These are phyloP conservation scores for Epinotia demarniana DNA, from an alignment of 2,888 invertebrate genomes.

Conservation along the genomic window DNA sequence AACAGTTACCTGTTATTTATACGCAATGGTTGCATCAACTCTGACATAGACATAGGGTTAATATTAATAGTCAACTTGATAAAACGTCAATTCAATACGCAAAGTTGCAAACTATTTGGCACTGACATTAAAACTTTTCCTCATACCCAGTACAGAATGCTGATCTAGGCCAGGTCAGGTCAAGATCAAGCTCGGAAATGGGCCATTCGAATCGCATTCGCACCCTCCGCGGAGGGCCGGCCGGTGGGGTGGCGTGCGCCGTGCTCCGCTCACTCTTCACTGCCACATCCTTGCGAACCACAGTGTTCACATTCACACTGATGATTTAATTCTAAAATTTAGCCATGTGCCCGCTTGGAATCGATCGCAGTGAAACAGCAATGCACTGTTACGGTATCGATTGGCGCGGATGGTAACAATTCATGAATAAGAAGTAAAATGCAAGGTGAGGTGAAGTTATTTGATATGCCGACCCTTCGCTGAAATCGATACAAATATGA, in stretches of 20 bases:
- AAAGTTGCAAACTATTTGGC: constrained; percentile 1
- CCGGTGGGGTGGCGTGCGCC: constrained; percentile 39
- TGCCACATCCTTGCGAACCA: constrained; percentile 37
- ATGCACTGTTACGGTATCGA: constrained; percentile 23
- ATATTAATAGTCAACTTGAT: too few species aligned
- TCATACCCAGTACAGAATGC: constrained; percentile 46
- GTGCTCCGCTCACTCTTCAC: constrained; percentile 40
- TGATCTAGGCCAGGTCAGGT: constrained; percentile 58
- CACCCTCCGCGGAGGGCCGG: constrained; percentile 40
- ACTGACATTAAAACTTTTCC: constrained; percentile 28
- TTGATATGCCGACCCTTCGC: background rate
- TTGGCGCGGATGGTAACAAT: constrained; percentile 7
- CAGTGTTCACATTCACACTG: constrained; percentile 6
- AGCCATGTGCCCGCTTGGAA: constrained; percentile 18
- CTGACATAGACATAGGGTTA: too few species aligned
- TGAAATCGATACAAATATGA: constrained; percentile 25
- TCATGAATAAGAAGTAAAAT: constrained; percentile 27
- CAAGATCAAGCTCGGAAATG: constrained; percentile 72
- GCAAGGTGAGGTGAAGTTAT: constrained; percentile 3
- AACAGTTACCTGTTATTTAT: too few species aligned
- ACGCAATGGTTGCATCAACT: too few species aligned
- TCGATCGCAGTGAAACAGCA: constrained; percentile 16
- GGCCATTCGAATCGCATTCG: constrained; percentile 70
- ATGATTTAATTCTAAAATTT: constrained; percentile 22
- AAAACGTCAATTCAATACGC: background rate